These are phyloP conservation scores for Ceyx margarethae DNA, from an alignment of 2,113 vertebrate species.

Conservation along the genomic window DNA sequence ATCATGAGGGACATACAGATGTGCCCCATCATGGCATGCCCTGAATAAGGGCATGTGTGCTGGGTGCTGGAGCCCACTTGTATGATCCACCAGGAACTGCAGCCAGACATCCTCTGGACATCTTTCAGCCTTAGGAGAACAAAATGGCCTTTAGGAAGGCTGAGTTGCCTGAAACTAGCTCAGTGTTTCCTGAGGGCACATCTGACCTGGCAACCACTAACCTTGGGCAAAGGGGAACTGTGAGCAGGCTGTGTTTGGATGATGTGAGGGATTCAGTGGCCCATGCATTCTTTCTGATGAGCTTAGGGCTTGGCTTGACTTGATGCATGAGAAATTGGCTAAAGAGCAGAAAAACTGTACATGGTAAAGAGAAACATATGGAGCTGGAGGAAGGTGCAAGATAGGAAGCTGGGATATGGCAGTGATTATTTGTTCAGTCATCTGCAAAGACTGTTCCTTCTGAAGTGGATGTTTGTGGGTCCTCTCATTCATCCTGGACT, in stretches of 20 bases:
- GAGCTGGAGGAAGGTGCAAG: constrained; percentile 31
- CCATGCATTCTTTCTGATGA: neutral
- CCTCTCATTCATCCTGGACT: neutral
- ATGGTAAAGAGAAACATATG: neutral
- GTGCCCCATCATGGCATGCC: neutral
- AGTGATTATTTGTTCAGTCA: neutral
- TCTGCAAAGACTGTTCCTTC: neutral
- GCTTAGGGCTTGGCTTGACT: neutral
- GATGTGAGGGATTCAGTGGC: neutral
- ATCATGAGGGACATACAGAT: neutral
- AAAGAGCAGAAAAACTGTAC: neutral
- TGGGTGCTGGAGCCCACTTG: neutral
- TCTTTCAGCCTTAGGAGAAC: neutral
- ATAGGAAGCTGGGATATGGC: neutral
- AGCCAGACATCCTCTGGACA: neutral
- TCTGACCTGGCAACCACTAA: neutral
- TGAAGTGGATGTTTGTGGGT: neutral
- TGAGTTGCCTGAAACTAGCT: neutral
- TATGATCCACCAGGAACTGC: neutral
- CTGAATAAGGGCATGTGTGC: neutral
- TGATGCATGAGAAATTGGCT: neutral
- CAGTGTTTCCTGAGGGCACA: neutral
- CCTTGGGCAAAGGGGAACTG: too few relatives aligned
- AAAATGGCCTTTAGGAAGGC: neutral
- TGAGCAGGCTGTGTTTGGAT: neutral